Conservation (phyloP, 1,140 invertebrate genomes). For the Trachymyrmex septentrionalis region DNA sequence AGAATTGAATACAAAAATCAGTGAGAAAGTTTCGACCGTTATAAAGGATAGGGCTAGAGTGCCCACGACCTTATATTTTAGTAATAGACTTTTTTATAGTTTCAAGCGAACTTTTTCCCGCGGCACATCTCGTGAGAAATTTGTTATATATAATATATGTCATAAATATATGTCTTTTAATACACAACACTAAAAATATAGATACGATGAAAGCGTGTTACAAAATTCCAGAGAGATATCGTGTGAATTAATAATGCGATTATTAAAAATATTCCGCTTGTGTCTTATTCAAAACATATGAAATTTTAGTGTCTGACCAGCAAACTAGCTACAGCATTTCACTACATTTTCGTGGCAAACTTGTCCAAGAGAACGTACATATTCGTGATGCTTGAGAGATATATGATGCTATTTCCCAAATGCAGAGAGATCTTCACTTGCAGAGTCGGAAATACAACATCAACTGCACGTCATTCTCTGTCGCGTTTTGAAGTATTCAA, state of each 20-base stretch:
- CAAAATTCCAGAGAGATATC: not conserved
- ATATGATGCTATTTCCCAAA: conserved; percentile 44
- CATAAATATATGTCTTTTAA: conserved; percentile 1
- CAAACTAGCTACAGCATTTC: conserved; percentile 18
- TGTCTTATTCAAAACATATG: not conserved
- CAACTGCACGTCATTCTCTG: conserved; percentile 21
- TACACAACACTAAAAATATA: not conserved
- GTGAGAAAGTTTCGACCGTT: not conserved
- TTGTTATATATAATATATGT: not conserved
- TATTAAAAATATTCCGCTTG: not conserved
- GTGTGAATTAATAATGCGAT: not conserved
- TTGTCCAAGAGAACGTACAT: conserved; percentile 36
- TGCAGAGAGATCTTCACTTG: conserved; percentile 22
- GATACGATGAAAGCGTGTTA: not conserved
- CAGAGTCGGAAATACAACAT: conserved; percentile 36
- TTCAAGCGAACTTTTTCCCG: not conserved
- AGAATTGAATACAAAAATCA: conserved; percentile 15
- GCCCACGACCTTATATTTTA: not conserved
- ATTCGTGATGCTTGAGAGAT: conserved; percentile 41
- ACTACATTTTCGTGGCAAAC: not conserved
- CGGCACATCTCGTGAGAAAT: not conserved
- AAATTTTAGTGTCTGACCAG: not conserved
- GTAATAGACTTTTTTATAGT: not conserved
- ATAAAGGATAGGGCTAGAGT: not conserved
- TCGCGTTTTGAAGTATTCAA: conserved; percentile 42